A percentile compares a stretch with the other conserved stretches of the same genome.
Conservation (phyloP, 2,888 invertebrate species). For the Acronicta psi region DNA sequence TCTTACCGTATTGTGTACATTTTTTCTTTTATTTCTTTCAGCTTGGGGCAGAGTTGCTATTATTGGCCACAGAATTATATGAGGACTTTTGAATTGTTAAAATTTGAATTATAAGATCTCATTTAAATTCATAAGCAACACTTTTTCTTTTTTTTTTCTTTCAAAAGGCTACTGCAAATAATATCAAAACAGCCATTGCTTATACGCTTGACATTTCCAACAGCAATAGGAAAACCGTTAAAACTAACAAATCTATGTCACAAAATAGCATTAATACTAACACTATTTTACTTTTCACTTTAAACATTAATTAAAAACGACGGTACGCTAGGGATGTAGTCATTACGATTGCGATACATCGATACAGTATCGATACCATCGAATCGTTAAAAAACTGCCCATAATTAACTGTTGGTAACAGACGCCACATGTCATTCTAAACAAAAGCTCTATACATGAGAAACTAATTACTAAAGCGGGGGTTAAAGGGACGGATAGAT, state of each 20-base stretch:
- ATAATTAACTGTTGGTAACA: constrained; percentile 80
- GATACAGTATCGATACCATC: constrained; percentile 73
- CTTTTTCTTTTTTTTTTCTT: too few relatives aligned
- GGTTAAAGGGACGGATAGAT: constrained; percentile 61
- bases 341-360: constrained; percentile 60
- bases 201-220: background rate
- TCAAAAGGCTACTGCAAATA: background rate
- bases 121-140: too few relatives aligned
- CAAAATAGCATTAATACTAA: constrained; percentile 8
- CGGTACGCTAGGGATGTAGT: constrained; percentile 54
- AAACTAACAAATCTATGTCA: constrained; percentile 41
- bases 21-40: too few relatives aligned
- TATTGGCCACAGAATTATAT: too few relatives aligned
- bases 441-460: constrained; percentile 84
- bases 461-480: constrained; percentile 81
- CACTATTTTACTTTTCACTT: constrained; percentile 31
- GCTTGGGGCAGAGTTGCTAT: too few relatives aligned
- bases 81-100: too few relatives aligned
- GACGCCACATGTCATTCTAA: constrained; percentile 86
- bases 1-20: too few relatives aligned
- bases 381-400: constrained; percentile 72
- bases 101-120: too few relatives aligned
- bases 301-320: constrained; percentile 35
- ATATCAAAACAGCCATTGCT: background rate
- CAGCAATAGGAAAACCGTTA: constrained; percentile 29